Base-by-base conservation (phyloP, 2,888 invertebrate species). In the Proisotoma minuta region DNA sequence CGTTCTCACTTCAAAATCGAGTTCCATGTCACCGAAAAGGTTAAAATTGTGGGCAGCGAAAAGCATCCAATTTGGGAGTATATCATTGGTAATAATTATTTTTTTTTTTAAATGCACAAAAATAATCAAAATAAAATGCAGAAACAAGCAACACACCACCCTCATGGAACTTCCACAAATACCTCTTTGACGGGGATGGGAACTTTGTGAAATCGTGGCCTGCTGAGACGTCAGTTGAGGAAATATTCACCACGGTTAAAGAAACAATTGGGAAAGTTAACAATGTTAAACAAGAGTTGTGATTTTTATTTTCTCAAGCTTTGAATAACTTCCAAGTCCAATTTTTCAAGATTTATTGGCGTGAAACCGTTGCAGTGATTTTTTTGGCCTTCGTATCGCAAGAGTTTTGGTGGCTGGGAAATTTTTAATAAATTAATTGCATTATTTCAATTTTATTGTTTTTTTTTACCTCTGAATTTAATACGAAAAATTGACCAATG, bases 101-200 rank as follows among this genome's bases (percentile, higher is more conserved):
- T 51, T 24, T 26, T 28, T 56, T 59, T 26, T 4, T 3, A 18
- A 58, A 12, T 2, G 22, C 26, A 43, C n/a, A 27, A 24, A 24
- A 24, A 12, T 24, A 24, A 20, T 26, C 12, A n/a, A 12, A 34
- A 26, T 52, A 57, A 12, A 23, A 27, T 59, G 18, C 57, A 64
- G 66, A 54, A 26, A 39, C 56, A 3, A 39, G 59, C 12, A 27
- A 28, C 12, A 43, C 51, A 5, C 59, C 75, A 1, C 81, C 81
- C 15, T 77, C 75, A 40, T 82, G 82, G 82, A 82, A 82, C 69
- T 82, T 82, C 74, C 81, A 79, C 77, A 82, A 82, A 70, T 82
- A 81, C 72, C 72, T 82, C 34, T 77, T 81, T 2, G 75, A 78
- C 71, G 74, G 76, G 40, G 74, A 78, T 49, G 82, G 82, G 3